Base-by-base conservation (phyloP, 2,797 vertebrate species). In the Oreortyx pictus region DNA sequence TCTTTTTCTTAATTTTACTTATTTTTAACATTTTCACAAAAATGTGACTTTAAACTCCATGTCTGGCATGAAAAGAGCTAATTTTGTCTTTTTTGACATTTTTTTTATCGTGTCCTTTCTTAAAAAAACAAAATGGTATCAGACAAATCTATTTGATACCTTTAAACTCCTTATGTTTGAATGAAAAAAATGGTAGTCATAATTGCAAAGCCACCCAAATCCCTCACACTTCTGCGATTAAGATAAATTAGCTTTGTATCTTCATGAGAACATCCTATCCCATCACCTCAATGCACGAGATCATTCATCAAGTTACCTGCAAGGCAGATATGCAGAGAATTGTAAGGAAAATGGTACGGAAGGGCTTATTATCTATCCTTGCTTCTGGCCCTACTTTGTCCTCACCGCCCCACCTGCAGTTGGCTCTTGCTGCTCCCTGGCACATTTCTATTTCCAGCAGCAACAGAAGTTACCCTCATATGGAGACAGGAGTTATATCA, bases 171-270 rank as follows among this genome's bases (percentile, higher is more conserved):
- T 79, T 7, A 49, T 27, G 82, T 86, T 82, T 71, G 37, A 81
- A 71, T 70, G 23, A 60, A 86, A 95, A 60, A 86, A 95, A 80
- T 7, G 3, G 31, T 35, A 83, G 35, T 8, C 60, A 68, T 52
- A 25, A 70, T 57, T 91, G 37, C 82, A 90, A 88, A 94, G 74
- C 73, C 82, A 93, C 31, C 43, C 41, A 85, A 81, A 1, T 13
- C 39, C 14, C n/a, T 89, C 24, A 49, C 24, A 46, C 33, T 80
- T 61, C 74, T 76, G 77, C 25, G 62, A 71, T 79, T 76, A 66
- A 86, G 56, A 41, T 18, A 82, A 68, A 85, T 59, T 44, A 92
- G 31, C 49, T 59, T 35, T 33, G 39, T 24, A 49, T 66, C 35
- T 74, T 81, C 46, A 60, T 12, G 11, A 23, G 35, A 41, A 68